Percentiles rank a stretch among this genome's conserved stretches.
These are phyloP conservation scores for Cyanoliseus patagonus DNA, from an alignment of 2,113 vertebrate species.

Conservation along the genomic window DNA sequence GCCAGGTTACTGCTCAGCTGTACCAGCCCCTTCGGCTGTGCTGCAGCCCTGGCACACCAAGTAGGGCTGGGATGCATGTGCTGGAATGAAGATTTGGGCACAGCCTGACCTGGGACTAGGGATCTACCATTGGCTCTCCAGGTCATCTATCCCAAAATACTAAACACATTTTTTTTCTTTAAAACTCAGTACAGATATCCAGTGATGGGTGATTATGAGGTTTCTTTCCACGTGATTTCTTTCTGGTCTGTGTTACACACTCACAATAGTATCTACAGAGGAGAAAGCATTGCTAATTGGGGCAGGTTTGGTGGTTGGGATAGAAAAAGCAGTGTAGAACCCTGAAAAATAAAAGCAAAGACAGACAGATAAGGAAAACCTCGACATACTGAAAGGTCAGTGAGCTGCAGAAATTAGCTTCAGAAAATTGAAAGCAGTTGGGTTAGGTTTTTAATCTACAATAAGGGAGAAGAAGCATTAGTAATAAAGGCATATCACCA, in stretches of 20 bases:
- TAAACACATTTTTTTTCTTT: background rate
- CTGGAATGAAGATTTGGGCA: background rate
- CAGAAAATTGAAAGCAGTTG: conserved; percentile 36
- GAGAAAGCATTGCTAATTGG: conserved; percentile 74
- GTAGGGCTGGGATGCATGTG: background rate
- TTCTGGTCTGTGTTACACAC: background rate
- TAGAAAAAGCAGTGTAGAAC: conserved; percentile 69
- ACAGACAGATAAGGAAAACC: conserved; percentile 51
- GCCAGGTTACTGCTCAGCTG: background rate
- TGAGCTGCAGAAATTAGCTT: conserved; percentile 17
- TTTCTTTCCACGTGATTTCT: background rate
- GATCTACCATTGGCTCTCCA: background rate
- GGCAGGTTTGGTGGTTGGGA: conserved; percentile 65
- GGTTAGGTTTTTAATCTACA: conserved; percentile 39
- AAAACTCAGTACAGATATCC: background rate
- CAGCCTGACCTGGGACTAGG: background rate
- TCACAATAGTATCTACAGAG: conserved; percentile 59
- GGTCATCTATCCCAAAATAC: background rate
- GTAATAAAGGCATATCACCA: conserved; percentile 30
- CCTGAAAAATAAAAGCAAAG: conserved; percentile 79
- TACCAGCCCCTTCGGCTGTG: background rate
- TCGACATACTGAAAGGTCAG: background rate
- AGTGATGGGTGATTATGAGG: background rate
- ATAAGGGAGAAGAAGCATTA: background rate
- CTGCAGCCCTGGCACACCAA: background rate